Conservation (phyloP, 2,113 vertebrate species). For the Gnathonemus longibarbis region DNA sequence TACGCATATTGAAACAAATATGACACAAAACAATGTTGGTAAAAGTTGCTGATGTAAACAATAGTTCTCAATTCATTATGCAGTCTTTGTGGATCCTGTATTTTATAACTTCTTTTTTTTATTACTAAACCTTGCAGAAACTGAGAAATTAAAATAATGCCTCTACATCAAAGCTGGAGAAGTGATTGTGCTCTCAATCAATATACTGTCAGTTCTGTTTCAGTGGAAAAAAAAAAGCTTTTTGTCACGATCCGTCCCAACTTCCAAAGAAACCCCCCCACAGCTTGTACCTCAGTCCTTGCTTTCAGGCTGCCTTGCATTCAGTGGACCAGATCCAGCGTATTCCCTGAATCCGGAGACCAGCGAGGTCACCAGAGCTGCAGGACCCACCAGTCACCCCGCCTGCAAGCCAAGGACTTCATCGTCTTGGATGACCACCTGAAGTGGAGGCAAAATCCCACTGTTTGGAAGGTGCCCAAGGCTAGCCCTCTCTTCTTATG, state of each 20-base stretch:
- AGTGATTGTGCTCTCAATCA: neutral
- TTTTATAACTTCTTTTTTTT: neutral
- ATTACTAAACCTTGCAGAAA: conserved; percentile 1
- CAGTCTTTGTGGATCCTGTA: neutral
- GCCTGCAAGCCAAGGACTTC: neutral
- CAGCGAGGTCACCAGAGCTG: neutral
- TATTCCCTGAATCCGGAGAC: neutral
- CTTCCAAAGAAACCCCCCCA: neutral
- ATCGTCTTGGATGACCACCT: neutral
- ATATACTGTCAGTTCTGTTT: neutral
- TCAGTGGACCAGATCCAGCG: neutral
- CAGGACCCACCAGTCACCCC: neutral
- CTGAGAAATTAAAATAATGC: neutral
- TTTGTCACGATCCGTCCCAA: neutral
- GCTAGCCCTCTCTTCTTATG: neutral
- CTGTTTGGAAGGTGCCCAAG: neutral
- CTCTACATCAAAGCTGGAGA: neutral
- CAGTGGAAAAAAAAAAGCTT: neutral
- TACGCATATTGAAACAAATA: neutral
- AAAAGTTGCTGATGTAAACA: neutral
- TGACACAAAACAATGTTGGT: neutral
- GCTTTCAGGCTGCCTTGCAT: neutral
- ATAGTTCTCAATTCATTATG: neutral
- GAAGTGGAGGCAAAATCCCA: neutral
- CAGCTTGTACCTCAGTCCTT: neutral